Percentiles rank a stretch among this genome's conserved stretches.
Evolutionary conservation across 2,888 invertebrate genomes (phyloP).

Genomic region (Lycaena phlaeas): DNA sequence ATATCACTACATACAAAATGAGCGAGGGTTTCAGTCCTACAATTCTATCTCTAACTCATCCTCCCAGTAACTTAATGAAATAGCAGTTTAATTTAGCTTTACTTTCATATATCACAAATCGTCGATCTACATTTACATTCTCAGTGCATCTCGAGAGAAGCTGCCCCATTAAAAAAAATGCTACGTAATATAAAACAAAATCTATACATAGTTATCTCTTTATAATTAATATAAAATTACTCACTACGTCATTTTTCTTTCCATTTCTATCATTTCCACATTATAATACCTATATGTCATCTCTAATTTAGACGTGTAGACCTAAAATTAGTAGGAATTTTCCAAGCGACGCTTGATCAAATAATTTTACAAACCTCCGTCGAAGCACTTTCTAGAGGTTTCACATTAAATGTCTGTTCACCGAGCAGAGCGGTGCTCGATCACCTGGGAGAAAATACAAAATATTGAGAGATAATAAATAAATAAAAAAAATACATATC

Average conservation of each 20-base stretch:
- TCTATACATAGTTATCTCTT: background rate
- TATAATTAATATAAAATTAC: too few relatives aligned
- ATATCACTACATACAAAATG: constrained; percentile 48
- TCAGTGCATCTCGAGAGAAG: constrained; percentile 1
- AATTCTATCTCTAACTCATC: constrained; percentile 16
- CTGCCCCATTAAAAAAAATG: background rate
- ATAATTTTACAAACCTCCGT: constrained; percentile 32
- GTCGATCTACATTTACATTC: constrained; percentile 1
- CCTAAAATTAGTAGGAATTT: constrained; percentile 57
- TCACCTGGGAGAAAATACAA: constrained; percentile 32
- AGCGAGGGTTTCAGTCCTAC: constrained; percentile 67
- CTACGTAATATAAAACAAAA: constrained; percentile 1
- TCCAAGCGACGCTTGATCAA: constrained; percentile 24
- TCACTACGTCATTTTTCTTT: too few relatives aligned
- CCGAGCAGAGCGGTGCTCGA: constrained; percentile 29
- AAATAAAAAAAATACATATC: too few relatives aligned
- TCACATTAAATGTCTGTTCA: constrained; percentile 24
- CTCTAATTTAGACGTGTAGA: constrained; percentile 31
- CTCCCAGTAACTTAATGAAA: background rate
- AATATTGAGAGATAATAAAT: too few relatives aligned
- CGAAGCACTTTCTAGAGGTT: constrained; percentile 67
- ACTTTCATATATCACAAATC: constrained; percentile 6
- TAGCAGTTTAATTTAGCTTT: background rate
- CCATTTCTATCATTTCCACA: constrained; percentile 3
- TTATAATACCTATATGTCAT: constrained; percentile 6